Base-by-base conservation (phyloP, 2,797 vertebrate genomes). In the Oceanodroma leucorhoa region DNA sequence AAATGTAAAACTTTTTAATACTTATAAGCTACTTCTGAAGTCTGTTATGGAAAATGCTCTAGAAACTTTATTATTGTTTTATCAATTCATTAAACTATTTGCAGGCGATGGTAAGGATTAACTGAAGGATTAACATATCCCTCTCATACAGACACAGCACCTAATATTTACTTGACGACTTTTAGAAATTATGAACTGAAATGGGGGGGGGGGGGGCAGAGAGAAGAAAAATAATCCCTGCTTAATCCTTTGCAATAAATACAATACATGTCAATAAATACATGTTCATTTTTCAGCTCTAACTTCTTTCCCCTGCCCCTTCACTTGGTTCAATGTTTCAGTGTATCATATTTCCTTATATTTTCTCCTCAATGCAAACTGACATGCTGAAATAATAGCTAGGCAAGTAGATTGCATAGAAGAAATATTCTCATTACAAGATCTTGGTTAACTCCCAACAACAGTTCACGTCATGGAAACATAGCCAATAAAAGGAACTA, bases 341-440 rank as follows among this genome's bases (percentile, higher is more conserved):
- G 2, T 60, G 38, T 54, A 50, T 71, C 9, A 15, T 34, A 65
- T 57, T 89, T 81, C 57, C 41, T 92, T 77, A 26, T 75, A 29
- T 72, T 83, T 46, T 67, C 50, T 82, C 22, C 53, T 57, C 70
- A 14, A 32, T 57, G 75, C 20, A 87, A 95, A 85, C 20, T 94
- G 84, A 75, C 30, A 64, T 46, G 21, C 27, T 73, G 41, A 91
- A 92, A 85, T 91, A 94, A 95, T 87, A 93, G 72, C n/a, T 40
- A 46, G 26, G 60, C 17, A 92, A 73, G 43, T 64, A 71, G 43
- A 58, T 65, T 75, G 61, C 7, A 34, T 6, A 66, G 50, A 32
- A 94, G 45, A 69, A 67, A 53, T 50, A 65, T 6, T 76, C 15
- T 80, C 10, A n/a, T 69, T 93, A 79, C 10, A 54, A 83, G 62